phyloP scores from a whole-genome alignment of 2,113 vertebrate genomes.

The Rhea americana region DNA sequence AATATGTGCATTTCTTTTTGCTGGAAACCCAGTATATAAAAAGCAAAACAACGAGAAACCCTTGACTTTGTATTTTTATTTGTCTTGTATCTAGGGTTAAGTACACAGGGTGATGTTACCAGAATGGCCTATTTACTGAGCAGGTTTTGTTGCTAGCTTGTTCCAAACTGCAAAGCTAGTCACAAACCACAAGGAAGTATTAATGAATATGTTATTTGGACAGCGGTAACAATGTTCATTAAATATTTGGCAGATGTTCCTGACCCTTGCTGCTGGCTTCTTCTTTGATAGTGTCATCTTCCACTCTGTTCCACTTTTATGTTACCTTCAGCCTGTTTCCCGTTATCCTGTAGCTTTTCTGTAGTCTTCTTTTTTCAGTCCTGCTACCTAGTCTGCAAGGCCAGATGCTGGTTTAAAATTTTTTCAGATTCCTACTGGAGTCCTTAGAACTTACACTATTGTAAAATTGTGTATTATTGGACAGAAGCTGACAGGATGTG shows the following conservation, averaged over 20 bases:
- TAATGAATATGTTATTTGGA: not conserved
- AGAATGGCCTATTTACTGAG: not conserved
- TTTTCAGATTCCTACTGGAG: not conserved
- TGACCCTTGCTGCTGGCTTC: not conserved
- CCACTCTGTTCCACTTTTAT: not conserved
- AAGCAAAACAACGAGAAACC: not conserved
- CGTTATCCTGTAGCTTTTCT: not conserved
- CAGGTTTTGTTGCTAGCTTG: not conserved
- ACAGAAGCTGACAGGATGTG: not conserved
- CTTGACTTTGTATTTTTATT: not conserved
- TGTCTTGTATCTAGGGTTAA: not conserved
- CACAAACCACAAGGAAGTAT: not conserved
- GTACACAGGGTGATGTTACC: not conserved
- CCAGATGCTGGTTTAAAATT: not conserved
- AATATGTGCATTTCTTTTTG: not conserved
- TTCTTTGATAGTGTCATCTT: not conserved
- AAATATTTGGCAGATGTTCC: not conserved
- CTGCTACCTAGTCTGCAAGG: rapidly evolving
- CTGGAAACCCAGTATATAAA: not conserved
- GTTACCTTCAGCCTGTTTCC: not conserved
- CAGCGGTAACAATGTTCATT: not conserved
- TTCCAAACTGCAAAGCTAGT: not conserved
- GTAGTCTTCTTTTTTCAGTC: not conserved
- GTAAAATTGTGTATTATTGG: not conserved
- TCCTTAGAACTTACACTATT: not conserved